phyloP scores from a whole-genome alignment of 2,888 invertebrate genomes.

The Chloroclysta siterata region DNA sequence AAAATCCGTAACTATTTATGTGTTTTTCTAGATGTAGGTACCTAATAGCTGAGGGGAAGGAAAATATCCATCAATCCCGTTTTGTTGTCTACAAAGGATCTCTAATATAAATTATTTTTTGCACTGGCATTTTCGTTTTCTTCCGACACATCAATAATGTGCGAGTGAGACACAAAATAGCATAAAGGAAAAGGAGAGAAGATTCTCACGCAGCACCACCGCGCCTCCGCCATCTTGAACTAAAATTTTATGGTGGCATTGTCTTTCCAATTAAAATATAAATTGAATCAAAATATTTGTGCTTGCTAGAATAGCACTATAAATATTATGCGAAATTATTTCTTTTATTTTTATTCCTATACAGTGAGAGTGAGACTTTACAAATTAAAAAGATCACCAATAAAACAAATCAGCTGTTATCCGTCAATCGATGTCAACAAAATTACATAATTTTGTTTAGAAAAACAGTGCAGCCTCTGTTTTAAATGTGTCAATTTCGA shows the following conservation, averaged over 20 bases:
- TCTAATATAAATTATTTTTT: no score
- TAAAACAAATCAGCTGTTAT: slow-evolving; percentile 85
- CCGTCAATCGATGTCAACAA: slow-evolving; percentile 86
- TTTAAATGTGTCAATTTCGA: slow-evolving; percentile 75
- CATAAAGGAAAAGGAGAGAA: neutral
- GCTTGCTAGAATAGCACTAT: slow-evolving; percentile 51
- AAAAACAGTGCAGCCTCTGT: slow-evolving; percentile 81
- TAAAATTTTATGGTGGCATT: slow-evolving; percentile 67
- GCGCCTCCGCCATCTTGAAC: slow-evolving; percentile 75
- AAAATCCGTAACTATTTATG: no score
- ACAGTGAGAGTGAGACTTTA: slow-evolving; percentile 44
- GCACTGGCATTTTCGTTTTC: no score
- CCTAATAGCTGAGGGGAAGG: no score
- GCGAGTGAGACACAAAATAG: neutral
- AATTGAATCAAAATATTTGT: slow-evolving; percentile 51
- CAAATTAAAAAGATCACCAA: slow-evolving; percentile 74
- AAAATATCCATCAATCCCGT: no score
- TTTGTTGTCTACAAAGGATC: no score
- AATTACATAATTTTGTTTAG: slow-evolving; percentile 86
- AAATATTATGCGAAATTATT: slow-evolving; percentile 57
- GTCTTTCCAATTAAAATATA: slow-evolving; percentile 73
- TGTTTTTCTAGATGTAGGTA: no score
- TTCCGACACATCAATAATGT: neutral
- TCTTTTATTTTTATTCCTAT: slow-evolving; percentile 43
- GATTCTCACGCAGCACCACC: no score